Base-by-base conservation (phyloP, 2,797 vertebrate species). In the Neopelma chrysocephalum region DNA sequence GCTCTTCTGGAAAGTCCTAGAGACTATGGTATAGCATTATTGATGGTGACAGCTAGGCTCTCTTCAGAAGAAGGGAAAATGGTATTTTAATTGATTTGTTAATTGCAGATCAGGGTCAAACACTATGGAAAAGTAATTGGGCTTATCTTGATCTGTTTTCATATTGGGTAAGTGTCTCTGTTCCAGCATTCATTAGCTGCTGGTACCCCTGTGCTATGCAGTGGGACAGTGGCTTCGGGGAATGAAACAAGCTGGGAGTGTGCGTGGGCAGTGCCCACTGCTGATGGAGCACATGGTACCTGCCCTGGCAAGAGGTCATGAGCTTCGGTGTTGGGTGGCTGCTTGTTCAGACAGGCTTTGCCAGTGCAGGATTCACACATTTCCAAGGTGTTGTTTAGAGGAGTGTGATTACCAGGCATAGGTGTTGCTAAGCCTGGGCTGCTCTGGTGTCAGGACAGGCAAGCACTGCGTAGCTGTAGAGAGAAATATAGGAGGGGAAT, bases 81-180 rank as follows among this genome's bases (percentile, higher is more conserved):
- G 61, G 47, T 81, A 64, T 90, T 95, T 89, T 60, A 92, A 85
- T 85, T 75, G 82, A 88, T 83, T 75, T 69, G n/a, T 86, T 95
- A 88, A 73, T 94, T 90, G 40, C 43, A 86, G 61, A 66, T 89
- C 31, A 75, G 36, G 13, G 15, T 66, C 23, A 51, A 65, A 40
- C 47, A 34, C 22, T 31, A 21, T 64, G 43, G 54, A 71, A 92
- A 68, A 69, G 26, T 69, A 82, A 72, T 50, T 81, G 50, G n/a
- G n/a, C 62, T 88, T 81, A 45, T 32, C 36, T 86, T 47, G 27
- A 20, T 91, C 61, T 32, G 16, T 36, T 72, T 82, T 51, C 8
- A 0, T 83, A 20, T 13, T 23, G 47, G 43, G 34, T 13, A 60
- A 64, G 11, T 20, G 9, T 60, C 36, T 82, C 21, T 87, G 3